Conservation (phyloP, 2,888 invertebrate species). For the Trisateles emortualis region DNA sequence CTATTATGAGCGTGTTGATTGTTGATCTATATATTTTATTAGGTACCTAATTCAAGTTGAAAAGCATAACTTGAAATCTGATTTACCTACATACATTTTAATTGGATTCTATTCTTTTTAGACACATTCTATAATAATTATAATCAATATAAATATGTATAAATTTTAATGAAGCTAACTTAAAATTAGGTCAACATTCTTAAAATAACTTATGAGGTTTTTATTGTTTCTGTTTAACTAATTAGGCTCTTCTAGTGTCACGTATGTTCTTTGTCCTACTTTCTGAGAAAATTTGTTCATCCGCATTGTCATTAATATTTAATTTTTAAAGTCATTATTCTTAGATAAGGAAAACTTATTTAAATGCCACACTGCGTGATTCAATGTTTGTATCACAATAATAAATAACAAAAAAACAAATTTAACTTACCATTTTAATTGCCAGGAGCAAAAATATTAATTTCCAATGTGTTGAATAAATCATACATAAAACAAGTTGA, state of each 20-base stretch:
- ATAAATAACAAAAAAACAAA: constrained; percentile 32
- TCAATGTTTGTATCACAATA: background rate
- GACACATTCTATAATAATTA: no score
- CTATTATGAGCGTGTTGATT: background rate
- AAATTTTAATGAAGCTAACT: background rate
- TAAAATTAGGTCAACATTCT: background rate
- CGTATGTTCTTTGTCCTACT: constrained; percentile 16
- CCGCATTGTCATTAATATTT: constrained; percentile 25
- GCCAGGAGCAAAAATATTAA: constrained; percentile 83
- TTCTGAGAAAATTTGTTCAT: constrained; percentile 14
- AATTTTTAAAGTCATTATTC: constrained; percentile 35
- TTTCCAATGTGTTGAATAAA: constrained; percentile 85
- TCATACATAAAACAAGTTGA: constrained; percentile 83
- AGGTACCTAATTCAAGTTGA: constrained; percentile 6
- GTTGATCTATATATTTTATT: constrained; percentile 14
- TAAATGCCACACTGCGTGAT: constrained; percentile 13
- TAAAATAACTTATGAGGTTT: background rate
- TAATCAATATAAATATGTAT: background rate
- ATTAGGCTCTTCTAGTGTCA: constrained; percentile 3
- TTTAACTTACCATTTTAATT: constrained; percentile 82
- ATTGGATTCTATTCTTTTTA: background rate
- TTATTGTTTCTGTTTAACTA: constrained; percentile 1
- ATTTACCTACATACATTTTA: constrained; percentile 5
- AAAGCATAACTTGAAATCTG: constrained; percentile 3
- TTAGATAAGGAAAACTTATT: constrained; percentile 28